Base-by-base conservation (phyloP, 2,797 vertebrate genomes). In the Avahi laniger region DNA sequence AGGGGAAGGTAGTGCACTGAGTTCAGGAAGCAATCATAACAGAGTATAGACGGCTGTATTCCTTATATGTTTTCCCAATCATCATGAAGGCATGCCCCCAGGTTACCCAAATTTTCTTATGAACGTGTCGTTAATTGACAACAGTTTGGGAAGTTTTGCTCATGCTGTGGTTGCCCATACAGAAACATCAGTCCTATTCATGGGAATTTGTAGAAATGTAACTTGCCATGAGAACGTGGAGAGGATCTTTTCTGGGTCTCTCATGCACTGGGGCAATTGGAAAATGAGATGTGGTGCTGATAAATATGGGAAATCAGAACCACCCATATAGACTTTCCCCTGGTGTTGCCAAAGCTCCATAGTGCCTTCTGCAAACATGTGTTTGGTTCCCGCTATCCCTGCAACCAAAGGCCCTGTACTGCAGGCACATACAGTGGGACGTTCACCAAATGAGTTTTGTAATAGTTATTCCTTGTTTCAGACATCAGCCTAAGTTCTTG, bases 261-360 rank as follows among this genome's bases (percentile, higher is more conserved):
- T 28, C 41, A 33, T 1, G 24, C 7, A n/a, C 18, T 10, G 35
- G 43, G 50, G 6, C 48, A 90, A 26, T 0, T 63, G 22, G 67
- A 41, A 92, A 72, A 65, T 52, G 35, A 48, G 6, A n/a, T 8
- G 10, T 50, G 52, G 10, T 1, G 7, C 61, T 61, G 46, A 30
- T 15, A 70, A 67, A 48, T 7, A 13, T 0, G 48, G 50, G 28
- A 82, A 69, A 76, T 82, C 48, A 50, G 50, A 78, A 35, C 13
- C 26, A n/a, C 0, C 1, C 4, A 15, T 12, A 14, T 1, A 33
- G 26, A 38, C 18, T n/a, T 50, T 76, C 17, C 26, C 5, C 18
- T 2, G 1, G 15, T 11, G 1, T 9, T 28, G 20, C 41, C n/a
- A 9, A 38, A 30, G 69, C 26, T 43, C 28, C 7, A 0, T 0